These are phyloP conservation scores for Pseudopleuronectes americanus DNA, from an alignment of 2,797 vertebrate species.

Conservation along the genomic window DNA sequence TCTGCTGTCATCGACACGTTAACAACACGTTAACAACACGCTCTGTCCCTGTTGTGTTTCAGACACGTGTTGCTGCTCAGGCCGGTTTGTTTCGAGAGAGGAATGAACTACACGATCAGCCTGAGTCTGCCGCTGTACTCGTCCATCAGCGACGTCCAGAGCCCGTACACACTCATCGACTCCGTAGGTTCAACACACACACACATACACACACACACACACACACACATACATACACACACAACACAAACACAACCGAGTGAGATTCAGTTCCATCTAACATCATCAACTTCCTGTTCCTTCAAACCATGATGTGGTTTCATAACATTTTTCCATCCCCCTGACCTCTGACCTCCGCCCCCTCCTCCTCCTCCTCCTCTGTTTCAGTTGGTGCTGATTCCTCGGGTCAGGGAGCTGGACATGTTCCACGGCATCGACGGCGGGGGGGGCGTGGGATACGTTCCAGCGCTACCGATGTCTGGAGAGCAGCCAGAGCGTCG, in stretches of 20 bases:
- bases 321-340: neutral
- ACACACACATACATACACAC: neutral
- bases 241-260: neutral
- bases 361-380: neutral
- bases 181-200: slow-evolving; percentile 74
- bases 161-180: slow-evolving; percentile 92
- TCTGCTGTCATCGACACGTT: neutral
- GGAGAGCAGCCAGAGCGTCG: slow-evolving; percentile 94
- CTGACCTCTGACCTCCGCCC: neutral
- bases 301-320: slow-evolving; percentile 3
- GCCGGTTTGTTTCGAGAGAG: slow-evolving; percentile 92
- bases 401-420: slow-evolving; percentile 90
- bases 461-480: slow-evolving; percentile 96
- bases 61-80: slow-evolving; percentile 89
- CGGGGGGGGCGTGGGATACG: slow-evolving; percentile 90
- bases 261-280: too few relatives aligned
- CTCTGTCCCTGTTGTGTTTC: slow-evolving; percentile 31
- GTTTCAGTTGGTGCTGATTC: slow-evolving; percentile 92
- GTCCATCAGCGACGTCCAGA: slow-evolving; percentile 79
- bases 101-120: slow-evolving; percentile 91
- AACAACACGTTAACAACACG: neutral
- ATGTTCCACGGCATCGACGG: slow-evolving; percentile 89
- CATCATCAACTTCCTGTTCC: too few relatives aligned
- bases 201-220: slow-evolving; percentile 1
- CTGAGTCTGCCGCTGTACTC: slow-evolving; percentile 90